A percentile compares a stretch with the other conserved stretches of the same genome.
Conservation (phyloP, 1,140 invertebrate species). For the Venustaconcha ellipsiformis region DNA sequence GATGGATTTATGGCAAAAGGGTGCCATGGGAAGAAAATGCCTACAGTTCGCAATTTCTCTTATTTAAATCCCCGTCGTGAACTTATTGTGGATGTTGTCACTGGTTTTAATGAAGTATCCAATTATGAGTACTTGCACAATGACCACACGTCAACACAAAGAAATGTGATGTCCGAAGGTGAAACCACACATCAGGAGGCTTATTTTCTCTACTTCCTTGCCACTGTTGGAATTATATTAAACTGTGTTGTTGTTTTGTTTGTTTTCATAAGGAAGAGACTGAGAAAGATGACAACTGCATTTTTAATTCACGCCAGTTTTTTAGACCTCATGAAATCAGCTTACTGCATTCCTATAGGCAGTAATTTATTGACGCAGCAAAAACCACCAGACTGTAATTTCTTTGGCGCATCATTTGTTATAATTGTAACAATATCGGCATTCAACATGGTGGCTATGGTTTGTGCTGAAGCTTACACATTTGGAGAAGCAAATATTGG, state of each 20-base stretch:
- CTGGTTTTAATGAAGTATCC: too few relatives aligned
- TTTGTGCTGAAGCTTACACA: constrained; percentile 67
- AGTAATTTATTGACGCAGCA: constrained; percentile 59
- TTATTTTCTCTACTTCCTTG: constrained; percentile 64
- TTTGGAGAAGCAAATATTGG: constrained; percentile 67
- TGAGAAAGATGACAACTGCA: constrained; percentile 63
- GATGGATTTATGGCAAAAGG: too few relatives aligned
- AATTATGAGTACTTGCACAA: too few relatives aligned
- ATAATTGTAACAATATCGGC: constrained; percentile 64
- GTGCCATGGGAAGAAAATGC: too few relatives aligned
- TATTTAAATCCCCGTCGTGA: too few relatives aligned
- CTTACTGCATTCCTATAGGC: constrained; percentile 67
- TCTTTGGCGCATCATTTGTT: constrained; percentile 63
- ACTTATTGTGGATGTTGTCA: too few relatives aligned
- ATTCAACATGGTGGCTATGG: constrained; percentile 68
- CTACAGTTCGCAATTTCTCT: too few relatives aligned
- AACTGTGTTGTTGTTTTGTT: constrained; percentile 61
- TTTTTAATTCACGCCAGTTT: constrained; percentile 66
- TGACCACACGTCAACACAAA: neutral
- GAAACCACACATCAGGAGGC: constrained; percentile 54
- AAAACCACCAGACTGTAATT: constrained; percentile 57
- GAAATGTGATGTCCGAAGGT: constrained; percentile 8
- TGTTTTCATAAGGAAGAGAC: constrained; percentile 48
- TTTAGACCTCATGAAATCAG: constrained; percentile 63
- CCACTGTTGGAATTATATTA: constrained; percentile 57